Evolutionary conservation across 2,797 vertebrate genomes (phyloP).

Genomic region (Sebastolobus alascanus): DNA sequence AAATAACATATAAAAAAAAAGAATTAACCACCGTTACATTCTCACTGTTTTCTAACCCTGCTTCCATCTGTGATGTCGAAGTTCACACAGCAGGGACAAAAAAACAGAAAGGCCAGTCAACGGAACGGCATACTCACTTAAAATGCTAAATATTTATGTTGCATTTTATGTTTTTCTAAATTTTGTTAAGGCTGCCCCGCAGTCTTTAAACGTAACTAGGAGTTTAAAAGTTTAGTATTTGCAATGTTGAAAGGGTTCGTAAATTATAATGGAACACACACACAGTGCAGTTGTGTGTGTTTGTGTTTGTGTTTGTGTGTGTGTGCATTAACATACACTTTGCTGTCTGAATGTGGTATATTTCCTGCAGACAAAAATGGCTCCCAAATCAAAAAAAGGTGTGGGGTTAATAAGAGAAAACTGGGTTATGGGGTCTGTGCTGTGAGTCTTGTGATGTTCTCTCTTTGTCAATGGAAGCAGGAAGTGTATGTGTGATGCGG

Average conservation of each 20-base stretch:
- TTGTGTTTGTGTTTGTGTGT: not conserved
- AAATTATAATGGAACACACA: not conserved
- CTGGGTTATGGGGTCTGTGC: slow-evolving; percentile 60
- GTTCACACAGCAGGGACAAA: no score
- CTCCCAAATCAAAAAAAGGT: slow-evolving; percentile 39
- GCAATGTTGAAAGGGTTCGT: not conserved
- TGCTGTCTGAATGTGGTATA: not conserved
- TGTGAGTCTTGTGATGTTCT: slow-evolving; percentile 29
- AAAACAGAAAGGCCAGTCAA: no score
- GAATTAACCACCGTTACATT: no score
- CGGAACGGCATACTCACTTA: no score
- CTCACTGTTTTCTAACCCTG: no score
- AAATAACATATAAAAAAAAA: no score
- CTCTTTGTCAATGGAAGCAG: slow-evolving; percentile 45
- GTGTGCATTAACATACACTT: slow-evolving; percentile 9
- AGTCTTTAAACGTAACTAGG: not conserved
- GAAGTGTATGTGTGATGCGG: slow-evolving; percentile 42
- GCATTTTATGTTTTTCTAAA: not conserved
- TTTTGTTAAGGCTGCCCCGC: not conserved
- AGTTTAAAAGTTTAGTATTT: not conserved
- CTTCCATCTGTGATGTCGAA: no score
- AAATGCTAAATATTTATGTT: not conserved
- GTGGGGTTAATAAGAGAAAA: slow-evolving; percentile 55
- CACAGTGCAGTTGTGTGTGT: slow-evolving; percentile 2
- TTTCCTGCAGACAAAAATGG: slow-evolving; percentile 20